phyloP scores from a whole-genome alignment of 2,888 invertebrate species.

The Thera obeliscata region DNA sequence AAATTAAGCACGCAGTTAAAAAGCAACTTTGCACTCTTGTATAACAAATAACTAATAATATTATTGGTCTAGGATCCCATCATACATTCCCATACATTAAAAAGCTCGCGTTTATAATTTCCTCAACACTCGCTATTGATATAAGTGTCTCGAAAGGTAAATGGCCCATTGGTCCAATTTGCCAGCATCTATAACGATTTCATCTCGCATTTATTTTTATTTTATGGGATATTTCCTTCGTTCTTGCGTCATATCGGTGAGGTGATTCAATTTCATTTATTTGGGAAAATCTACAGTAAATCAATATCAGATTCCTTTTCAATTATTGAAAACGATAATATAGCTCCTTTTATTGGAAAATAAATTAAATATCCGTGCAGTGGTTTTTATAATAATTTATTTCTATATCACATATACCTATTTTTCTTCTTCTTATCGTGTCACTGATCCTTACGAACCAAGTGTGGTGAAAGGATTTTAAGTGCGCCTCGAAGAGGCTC shows the following conservation, averaged over 20 bases:
- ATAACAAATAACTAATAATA: no score
- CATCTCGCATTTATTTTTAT: conserved; percentile 41
- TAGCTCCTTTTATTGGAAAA: not conserved
- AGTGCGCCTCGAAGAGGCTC: no score
- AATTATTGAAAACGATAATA: conserved; percentile 17
- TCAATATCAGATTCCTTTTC: not conserved
- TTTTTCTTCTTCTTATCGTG: no score
- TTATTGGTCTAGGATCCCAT: not conserved
- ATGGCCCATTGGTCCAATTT: conserved; percentile 27
- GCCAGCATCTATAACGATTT: conserved; percentile 27
- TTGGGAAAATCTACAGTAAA: conserved; percentile 22
- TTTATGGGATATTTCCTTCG: conserved; percentile 25
- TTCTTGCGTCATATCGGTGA: conserved; percentile 25
- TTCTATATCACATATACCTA: no score
- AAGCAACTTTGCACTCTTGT: no score
- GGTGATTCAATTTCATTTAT: conserved; percentile 38
- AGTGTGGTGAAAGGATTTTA: no score
- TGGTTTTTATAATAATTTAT: no score
- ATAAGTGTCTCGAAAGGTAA: conserved; percentile 7
- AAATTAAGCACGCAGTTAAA: no score
- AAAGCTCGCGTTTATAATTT: conserved; percentile 8
- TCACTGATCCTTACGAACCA: no score
- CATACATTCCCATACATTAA: not conserved
- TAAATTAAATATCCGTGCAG: no score
- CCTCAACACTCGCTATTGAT: conserved; percentile 13